Conservation (phyloP, 2,888 invertebrate genomes). For the Melinopterus prodromus region DNA sequence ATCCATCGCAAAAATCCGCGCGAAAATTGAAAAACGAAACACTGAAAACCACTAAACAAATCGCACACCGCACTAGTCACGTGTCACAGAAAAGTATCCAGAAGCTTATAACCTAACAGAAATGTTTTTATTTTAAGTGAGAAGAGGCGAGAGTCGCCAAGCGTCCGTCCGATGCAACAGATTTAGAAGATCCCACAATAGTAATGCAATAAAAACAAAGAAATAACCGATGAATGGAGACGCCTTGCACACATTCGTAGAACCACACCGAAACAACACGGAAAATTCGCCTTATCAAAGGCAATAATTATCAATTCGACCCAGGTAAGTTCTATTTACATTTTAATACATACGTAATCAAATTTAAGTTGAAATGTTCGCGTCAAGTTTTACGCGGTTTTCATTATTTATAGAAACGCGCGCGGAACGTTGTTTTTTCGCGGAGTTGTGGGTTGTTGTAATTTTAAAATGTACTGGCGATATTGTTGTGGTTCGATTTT, state of each 20-base stretch:
- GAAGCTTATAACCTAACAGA: slow-evolving; percentile 40
- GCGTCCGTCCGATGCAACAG: slow-evolving; percentile 40
- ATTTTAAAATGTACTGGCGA: not conserved
- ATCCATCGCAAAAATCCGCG: slow-evolving; percentile 69
- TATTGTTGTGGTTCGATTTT: not conserved
- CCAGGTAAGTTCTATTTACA: not conserved
- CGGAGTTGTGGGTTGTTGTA: not conserved
- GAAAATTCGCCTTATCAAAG: not conserved
- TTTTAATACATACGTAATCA: too few species aligned
- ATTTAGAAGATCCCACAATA: slow-evolving; percentile 39
- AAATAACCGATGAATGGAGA: not conserved
- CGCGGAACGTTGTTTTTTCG: not conserved
- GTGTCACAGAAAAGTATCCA: slow-evolving; percentile 7
- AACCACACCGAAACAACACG: not conserved
- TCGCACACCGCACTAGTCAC: not conserved
- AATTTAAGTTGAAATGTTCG: not conserved
- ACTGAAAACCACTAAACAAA: not conserved
- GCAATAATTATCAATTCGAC: slow-evolving; percentile 6
- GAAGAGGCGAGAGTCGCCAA: slow-evolving; percentile 44
- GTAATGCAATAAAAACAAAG: slow-evolving; percentile 32
- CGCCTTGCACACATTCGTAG: not conserved
- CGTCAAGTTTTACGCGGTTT: slow-evolving; percentile 26
- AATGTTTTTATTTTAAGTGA: slow-evolving; percentile 49
- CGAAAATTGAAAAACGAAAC: slow-evolving; percentile 26
- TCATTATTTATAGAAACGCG: slow-evolving; percentile 31